Evolutionary conservation across 2,797 vertebrate species (phyloP).

Genomic region (Salmo trutta): DNA sequence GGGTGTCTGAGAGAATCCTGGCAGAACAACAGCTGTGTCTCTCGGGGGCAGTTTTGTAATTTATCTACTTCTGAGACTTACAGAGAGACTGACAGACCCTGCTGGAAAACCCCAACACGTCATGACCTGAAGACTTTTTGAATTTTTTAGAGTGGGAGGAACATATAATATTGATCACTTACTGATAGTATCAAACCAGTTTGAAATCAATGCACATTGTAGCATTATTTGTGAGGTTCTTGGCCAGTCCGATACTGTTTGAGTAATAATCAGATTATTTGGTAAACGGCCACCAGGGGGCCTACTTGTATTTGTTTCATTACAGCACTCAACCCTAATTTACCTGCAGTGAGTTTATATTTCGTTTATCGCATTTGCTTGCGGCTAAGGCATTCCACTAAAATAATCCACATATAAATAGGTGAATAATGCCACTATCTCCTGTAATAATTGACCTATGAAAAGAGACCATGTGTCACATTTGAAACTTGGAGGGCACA

Average conservation of each 20-base stretch:
- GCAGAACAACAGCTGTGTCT: conserved; percentile 54
- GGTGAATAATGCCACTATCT: no score
- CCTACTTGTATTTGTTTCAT: neutral
- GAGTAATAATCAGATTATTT: neutral
- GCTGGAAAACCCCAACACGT: neutral
- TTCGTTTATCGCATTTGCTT: no score
- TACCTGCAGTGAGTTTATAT: neutral
- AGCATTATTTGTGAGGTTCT: neutral
- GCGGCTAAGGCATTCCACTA: no score
- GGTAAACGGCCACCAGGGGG: neutral
- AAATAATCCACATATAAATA: no score
- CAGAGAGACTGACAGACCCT: neutral
- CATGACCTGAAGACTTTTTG: neutral
- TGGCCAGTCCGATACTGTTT: no score
- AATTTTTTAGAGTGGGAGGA: neutral
- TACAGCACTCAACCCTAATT: neutral
- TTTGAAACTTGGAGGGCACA: no score
- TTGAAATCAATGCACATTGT: neutral
- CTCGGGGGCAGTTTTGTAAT: conserved; percentile 28
- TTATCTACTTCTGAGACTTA: neutral
- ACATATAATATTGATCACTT: neutral
- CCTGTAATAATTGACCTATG: no score
- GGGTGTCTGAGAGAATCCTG: conserved; percentile 47
- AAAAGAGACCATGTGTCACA: no score
- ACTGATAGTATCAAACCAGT: neutral